Evolutionary conservation across 2,797 vertebrate species (phyloP).

Genomic region (Pipistrellus pipistrellus): DNA sequence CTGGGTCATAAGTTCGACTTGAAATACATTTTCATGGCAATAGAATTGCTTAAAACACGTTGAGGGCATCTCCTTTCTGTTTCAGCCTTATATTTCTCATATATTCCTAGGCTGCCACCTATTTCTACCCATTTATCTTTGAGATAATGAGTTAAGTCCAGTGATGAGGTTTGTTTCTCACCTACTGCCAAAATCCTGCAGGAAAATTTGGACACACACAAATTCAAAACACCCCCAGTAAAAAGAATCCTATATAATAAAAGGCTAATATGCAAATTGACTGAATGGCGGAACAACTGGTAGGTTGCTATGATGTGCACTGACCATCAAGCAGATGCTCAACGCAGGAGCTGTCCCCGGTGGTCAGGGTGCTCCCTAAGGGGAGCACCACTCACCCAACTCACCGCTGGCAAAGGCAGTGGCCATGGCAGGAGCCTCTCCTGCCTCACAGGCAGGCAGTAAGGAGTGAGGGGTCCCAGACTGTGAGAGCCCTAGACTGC

Average conservation of each 20-base stretch:
- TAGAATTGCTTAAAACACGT: not conserved
- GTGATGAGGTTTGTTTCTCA: not conserved
- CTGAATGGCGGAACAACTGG: no score
- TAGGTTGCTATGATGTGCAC: no score
- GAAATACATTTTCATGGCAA: not conserved
- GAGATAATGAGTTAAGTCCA: slow-evolving; percentile 46
- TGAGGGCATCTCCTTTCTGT: not conserved
- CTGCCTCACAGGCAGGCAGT: no score
- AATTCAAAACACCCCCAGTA: not conserved
- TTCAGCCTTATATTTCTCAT: not conserved
- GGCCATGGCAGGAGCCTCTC: no score
- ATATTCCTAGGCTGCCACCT: not conserved
- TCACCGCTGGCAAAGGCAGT: no score
- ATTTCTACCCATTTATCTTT: not conserved
- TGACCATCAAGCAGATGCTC: no score
- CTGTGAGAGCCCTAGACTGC: no score
- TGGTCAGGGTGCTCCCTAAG: no score
- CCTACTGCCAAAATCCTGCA: not conserved
- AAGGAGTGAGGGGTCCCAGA: no score
- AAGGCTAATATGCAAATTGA: no score
- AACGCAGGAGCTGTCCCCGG: no score
- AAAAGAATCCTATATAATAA: not conserved
- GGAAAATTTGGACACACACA: not conserved
- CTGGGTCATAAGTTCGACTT: slow-evolving; percentile 60
- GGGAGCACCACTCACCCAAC: no score